These are phyloP conservation scores for Drosophila infuscata DNA, from an alignment of 2,888 invertebrate genomes.

Conservation along the genomic window DNA sequence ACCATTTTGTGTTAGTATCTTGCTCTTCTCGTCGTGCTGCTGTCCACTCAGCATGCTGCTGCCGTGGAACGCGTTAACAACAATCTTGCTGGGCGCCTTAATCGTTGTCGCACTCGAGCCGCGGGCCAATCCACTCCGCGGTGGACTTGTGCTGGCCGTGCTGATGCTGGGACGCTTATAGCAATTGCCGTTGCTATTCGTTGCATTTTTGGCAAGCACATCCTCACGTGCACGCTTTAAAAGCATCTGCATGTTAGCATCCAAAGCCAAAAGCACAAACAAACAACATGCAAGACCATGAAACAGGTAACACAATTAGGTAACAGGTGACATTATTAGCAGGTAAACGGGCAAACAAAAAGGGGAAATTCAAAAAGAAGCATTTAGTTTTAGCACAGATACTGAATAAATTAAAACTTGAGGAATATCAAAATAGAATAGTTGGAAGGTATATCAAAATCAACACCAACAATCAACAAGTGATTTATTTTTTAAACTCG, in stretches of 20 bases:
- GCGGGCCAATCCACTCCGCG: constrained; percentile 22
- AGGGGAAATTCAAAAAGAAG: neutral
- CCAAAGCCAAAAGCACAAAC: constrained; percentile 43
- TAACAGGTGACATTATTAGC: constrained; percentile 4
- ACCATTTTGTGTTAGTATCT: constrained; percentile 81
- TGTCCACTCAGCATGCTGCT: constrained; percentile 82
- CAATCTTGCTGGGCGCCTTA: constrained; percentile 78
- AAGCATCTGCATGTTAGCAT: constrained; percentile 79
- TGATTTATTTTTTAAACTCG: neutral
- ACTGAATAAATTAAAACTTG: neutral
- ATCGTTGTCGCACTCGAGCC: constrained; percentile 59
- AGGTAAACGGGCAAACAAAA: neutral
- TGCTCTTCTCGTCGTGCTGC: constrained; percentile 77
- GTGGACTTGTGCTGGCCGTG: constrained; percentile 31
- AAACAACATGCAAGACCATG: neutral
- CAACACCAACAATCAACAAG: neutral
- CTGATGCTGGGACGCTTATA: constrained; percentile 51
- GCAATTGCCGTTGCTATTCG: constrained; percentile 37
- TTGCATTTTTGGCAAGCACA: constrained; percentile 56
- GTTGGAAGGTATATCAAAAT: neutral
- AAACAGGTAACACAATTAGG: constrained; percentile 7
- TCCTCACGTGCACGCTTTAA: constrained; percentile 84
- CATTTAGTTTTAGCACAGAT: neutral
- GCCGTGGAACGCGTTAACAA: constrained; percentile 84
- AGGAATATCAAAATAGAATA: neutral